These are phyloP conservation scores for Zele albiditarsus DNA, from an alignment of 2,888 invertebrate species.

Conservation along the genomic window DNA sequence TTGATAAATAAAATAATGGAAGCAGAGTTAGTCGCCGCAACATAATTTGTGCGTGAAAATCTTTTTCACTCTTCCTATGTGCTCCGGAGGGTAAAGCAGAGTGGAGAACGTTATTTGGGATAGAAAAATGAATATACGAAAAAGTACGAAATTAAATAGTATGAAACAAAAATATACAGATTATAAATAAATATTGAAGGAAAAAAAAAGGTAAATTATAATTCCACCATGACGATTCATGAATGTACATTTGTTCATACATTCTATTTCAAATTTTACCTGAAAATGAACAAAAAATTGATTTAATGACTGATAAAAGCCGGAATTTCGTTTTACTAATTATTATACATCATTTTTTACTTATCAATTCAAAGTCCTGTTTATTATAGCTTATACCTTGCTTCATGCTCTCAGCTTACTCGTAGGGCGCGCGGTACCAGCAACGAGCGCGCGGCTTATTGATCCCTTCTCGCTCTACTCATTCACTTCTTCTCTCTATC, in stretches of 20 bases:
- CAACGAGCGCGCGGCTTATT: slow-evolving; percentile 66
- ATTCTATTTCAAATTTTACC: neutral
- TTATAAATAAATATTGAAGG: neutral
- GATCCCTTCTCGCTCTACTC: slow-evolving; percentile 62
- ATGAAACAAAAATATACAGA: too few species aligned
- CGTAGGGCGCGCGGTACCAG: slow-evolving; percentile 48
- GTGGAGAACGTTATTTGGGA: neutral
- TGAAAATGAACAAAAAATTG: neutral
- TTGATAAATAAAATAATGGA: neutral
- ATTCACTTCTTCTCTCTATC: slow-evolving; percentile 44
- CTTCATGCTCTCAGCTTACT: neutral
- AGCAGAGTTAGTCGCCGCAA: neutral
- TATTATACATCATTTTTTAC: neutral
- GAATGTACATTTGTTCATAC: neutral
- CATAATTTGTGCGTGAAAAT: slow-evolving; percentile 12
- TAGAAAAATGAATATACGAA: neutral
- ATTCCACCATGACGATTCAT: neutral
- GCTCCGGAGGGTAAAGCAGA: neutral
- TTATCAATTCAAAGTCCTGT: neutral
- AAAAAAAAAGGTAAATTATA: neutral
- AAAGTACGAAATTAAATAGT: neutral
- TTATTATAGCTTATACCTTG: neutral
- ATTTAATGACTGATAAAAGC: neutral
- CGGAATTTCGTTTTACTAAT: neutral
- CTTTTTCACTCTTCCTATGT: neutral